phyloP scores from a whole-genome alignment of 2,113 vertebrate species.

The Pao palembangensis region DNA sequence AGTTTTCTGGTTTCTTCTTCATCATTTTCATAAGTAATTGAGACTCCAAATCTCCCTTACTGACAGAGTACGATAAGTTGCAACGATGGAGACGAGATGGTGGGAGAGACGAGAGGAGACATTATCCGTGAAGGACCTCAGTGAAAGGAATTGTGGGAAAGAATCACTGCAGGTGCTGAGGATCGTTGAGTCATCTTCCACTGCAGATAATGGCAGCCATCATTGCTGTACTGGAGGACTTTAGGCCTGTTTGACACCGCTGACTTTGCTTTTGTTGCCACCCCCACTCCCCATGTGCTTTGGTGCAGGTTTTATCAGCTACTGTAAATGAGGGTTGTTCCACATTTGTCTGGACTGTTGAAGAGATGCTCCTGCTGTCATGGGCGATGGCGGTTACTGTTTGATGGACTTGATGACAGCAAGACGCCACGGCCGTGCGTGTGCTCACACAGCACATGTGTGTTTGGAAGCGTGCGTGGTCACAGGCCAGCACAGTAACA shows the following conservation, averaged over 20 bases:
- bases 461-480: conserved; percentile 40
- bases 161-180: conserved; percentile 33
- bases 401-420: too few relatives aligned
- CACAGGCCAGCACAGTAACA: conserved; percentile 40
- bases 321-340: conserved; percentile 14
- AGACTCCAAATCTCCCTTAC: too few relatives aligned
- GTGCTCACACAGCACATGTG: neutral
- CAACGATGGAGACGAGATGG: neutral
- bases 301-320: conserved; percentile 30
- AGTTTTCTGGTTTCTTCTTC: too few relatives aligned
- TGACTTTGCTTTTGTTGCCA: neutral
- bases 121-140: conserved; percentile 13
- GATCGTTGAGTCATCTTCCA: conserved; percentile 49
- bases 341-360: neutral
- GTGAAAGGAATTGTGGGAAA: conserved; percentile 40
- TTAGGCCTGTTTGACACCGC: neutral
- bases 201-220: conserved; percentile 50
- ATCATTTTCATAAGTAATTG: too few relatives aligned
- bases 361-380: neutral
- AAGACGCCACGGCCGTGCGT: too few relatives aligned
- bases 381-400: too few relatives aligned
- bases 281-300: conserved; percentile 10
- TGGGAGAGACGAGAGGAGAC: neutral
- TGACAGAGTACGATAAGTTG: too few relatives aligned
- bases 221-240: conserved; percentile 34